phyloP scores from a whole-genome alignment of 2,888 invertebrate species.

The Drosophila aldrichi region DNA sequence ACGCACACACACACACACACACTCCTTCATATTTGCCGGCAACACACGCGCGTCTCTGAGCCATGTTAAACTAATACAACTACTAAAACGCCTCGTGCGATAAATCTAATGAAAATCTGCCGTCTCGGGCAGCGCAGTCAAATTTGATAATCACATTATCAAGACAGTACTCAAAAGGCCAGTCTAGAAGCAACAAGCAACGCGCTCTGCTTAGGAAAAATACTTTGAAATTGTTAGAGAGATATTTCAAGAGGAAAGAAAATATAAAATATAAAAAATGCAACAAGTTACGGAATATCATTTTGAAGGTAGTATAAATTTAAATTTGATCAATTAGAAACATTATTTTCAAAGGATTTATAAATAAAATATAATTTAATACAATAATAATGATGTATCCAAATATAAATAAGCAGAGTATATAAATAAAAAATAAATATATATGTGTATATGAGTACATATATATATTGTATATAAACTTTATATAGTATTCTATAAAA shows the following conservation, averaged over 20 bases:
- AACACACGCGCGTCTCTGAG: slow-evolving; percentile 9
- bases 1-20: slow-evolving; percentile 5
- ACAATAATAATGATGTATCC: too few relatives aligned
- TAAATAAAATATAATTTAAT: too few relatives aligned
- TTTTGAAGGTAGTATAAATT: slow-evolving; percentile 76
- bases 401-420: too few relatives aligned
- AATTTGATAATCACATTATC: slow-evolving; percentile 68
- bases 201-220: background rate
- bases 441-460: too few relatives aligned
- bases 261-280: slow-evolving; percentile 46
- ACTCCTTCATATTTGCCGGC: background rate
- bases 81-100: slow-evolving; percentile 28
- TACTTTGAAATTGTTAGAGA: background rate
- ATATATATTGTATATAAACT: too few relatives aligned
- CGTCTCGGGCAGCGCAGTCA: slow-evolving; percentile 24
- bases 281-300: slow-evolving; percentile 77
- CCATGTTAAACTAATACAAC: slow-evolving; percentile 21
- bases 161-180: slow-evolving; percentile 53
- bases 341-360: too few relatives aligned
- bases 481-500: too few relatives aligned
- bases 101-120: slow-evolving; percentile 43
- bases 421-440: too few relatives aligned
- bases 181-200: slow-evolving; percentile 33
- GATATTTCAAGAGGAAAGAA: background rate
- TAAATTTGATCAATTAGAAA: background rate